A percentile compares a stretch with the other conserved stretches of the same genome.
These are phyloP conservation scores for Crossaster papposus DNA, from an alignment of 53 echinoderm and acorn worm genomes.

Conservation along the genomic window DNA sequence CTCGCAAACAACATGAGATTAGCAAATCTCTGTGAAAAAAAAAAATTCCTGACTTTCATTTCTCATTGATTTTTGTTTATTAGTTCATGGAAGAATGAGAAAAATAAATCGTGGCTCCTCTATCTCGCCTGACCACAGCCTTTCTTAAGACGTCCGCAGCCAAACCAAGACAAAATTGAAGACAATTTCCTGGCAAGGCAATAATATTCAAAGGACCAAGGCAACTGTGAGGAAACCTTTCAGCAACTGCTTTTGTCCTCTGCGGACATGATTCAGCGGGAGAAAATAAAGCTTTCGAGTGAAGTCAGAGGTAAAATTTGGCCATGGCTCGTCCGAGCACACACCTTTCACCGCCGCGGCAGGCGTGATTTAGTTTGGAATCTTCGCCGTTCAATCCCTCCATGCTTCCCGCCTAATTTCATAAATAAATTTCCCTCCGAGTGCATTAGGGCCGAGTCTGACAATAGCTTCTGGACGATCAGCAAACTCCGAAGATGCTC, in stretches of 20 bases:
- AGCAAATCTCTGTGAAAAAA: no score
- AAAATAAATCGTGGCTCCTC: constrained; percentile 24
- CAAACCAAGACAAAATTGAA: constrained; percentile 42
- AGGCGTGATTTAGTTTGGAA: not conserved
- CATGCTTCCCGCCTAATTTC: constrained; percentile 42
- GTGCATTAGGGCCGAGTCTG: constrained; percentile 45
- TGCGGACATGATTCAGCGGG: constrained; percentile 32
- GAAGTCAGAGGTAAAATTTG: constrained; percentile 46
- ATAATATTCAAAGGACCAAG: constrained; percentile 43
- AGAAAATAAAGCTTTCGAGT: constrained; percentile 22
- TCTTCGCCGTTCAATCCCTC: not conserved
- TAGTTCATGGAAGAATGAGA: constrained; percentile 39
- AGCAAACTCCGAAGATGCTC: constrained; percentile 25
- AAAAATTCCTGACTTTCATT: constrained; percentile 11
- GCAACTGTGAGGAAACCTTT: constrained; percentile 49
- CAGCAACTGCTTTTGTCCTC: constrained; percentile 51
- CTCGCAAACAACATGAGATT: no score
- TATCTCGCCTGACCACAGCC: not conserved
- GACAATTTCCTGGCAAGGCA: constrained; percentile 58
- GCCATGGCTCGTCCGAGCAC: constrained; percentile 17
- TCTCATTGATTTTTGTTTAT: constrained; percentile 44
- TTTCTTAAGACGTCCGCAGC: constrained; percentile 17
- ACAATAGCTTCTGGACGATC: constrained; percentile 51
- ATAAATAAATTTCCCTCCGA: constrained; percentile 55
- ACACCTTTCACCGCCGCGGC: constrained; percentile 31